Evolutionary conservation across 2,888 invertebrate genomes (phyloP).

Genomic region (Tromatobia lineatoria): DNA sequence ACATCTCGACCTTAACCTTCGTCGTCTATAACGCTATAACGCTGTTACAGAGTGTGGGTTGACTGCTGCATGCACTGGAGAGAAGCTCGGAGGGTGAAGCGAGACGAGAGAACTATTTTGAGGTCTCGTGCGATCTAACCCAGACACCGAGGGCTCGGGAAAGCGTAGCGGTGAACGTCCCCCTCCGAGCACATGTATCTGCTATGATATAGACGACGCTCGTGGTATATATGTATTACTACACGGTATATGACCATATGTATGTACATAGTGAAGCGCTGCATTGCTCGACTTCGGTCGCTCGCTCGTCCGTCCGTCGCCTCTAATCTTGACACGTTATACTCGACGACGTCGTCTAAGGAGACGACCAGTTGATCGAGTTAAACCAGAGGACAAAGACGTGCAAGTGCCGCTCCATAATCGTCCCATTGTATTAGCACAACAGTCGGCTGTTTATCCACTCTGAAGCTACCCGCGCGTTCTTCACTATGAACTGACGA

Average conservation of each 20-base stretch:
- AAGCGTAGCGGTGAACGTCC: slow-evolving; percentile 45
- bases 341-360: slow-evolving; percentile 38
- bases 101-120: slow-evolving; percentile 73
- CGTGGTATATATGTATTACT: no score
- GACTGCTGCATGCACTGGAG: slow-evolving; percentile 8
- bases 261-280: background rate
- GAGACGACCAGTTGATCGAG: slow-evolving; percentile 74
- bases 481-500: background rate
- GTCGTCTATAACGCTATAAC: slow-evolving; percentile 40
- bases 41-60: slow-evolving; percentile 37
- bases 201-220: background rate
- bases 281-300: background rate
- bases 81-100: slow-evolving; percentile 52
- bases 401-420: slow-evolving; percentile 70
- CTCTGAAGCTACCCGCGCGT: slow-evolving; percentile 48
- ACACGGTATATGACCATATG: background rate
- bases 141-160: slow-evolving; percentile 51
- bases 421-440: slow-evolving; percentile 74
- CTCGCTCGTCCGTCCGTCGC: slow-evolving; percentile 24
- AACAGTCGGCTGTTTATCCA: slow-evolving; percentile 76
- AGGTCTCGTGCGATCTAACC: slow-evolving; percentile 64
- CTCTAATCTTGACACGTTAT: slow-evolving; percentile 65
- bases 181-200: slow-evolving; percentile 1
- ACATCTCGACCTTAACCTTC: slow-evolving; percentile 66
- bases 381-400: slow-evolving; percentile 75